Base-by-base conservation (phyloP, 2,888 invertebrate species). In the Hydrotaea diabolus region DNA sequence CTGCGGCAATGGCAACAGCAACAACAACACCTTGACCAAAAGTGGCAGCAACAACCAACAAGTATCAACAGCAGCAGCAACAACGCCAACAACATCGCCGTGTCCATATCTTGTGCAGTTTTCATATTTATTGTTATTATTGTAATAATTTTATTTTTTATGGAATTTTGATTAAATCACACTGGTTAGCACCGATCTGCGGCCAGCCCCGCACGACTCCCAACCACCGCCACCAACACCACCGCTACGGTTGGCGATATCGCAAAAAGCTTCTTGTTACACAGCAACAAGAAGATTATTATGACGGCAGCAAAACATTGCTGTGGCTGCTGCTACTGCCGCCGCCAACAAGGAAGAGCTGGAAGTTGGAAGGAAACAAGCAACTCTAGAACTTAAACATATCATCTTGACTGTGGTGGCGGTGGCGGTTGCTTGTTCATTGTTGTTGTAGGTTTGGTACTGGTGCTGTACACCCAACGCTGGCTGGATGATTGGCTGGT, bases 111-210 rank as follows among this genome's bases (percentile, higher is more conserved):
- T 77, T 79, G 77, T 66, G 77, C 76, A 81, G 73, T 83, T 82
- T 82, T 74, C 81, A 83, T 86, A 80, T 83, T 86, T 86, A 86
- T 86, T 83, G 85, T 86, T 86, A 83, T 86, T 86, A 83, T 83
- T 86, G 83, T 71, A 83, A 86, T 86, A 86, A 85, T 85, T 85
- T 85, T 71, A 82, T 82, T 79, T 85, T 85, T 86, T 86, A 86
- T 86, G 85, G 83, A 86, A 83, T 86, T 86, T 83, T 83, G 85
- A 86, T 86, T 86, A 83, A 86, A 86, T 86, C 85, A 86, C 83
- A 79, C 83, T 86, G 79, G 71, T 81, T 82, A 79, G 75, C 72
- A 80, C 72, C 53, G 80, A 77, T 64, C 62, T 75, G 26, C 53
- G 80, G 73, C 55, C 62, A 71, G 26, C n/a, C 72, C 69, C 66